These are phyloP conservation scores for Tychaedon coryphoeus DNA, from an alignment of 2,113 vertebrate genomes.

Conservation along the genomic window DNA sequence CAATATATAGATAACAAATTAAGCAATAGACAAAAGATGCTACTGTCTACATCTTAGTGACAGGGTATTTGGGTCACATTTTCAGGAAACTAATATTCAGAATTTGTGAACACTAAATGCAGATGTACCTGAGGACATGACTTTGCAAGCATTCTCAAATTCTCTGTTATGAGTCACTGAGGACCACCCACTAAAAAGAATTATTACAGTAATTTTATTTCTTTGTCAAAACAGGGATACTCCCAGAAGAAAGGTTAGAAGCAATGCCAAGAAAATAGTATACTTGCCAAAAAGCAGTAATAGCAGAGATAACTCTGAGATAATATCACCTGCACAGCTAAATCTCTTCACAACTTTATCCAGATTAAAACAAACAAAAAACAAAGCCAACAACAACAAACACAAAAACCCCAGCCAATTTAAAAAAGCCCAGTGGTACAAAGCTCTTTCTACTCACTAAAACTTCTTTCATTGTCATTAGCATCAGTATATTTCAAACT, in stretches of 20 bases:
- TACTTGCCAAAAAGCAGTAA: background rate
- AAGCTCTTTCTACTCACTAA: background rate
- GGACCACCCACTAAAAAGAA: background rate
- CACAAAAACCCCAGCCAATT: rapidly evolving
- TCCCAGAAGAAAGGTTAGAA: background rate
- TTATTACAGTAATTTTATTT: background rate
- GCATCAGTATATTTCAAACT: background rate
- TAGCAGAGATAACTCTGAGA: background rate
- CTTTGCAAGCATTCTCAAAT: background rate
- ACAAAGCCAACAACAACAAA: background rate
- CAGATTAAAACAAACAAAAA: background rate
- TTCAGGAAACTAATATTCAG: background rate
- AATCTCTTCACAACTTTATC: background rate
- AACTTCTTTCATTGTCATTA: background rate
- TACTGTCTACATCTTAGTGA: background rate
- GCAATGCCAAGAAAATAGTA: background rate
- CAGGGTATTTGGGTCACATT: background rate
- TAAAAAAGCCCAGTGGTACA: background rate
- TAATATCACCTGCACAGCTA: background rate
- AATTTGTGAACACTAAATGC: background rate
- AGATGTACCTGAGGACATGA: background rate
- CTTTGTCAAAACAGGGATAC: background rate
- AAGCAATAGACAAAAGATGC: background rate
- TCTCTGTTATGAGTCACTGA: background rate
- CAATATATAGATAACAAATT: background rate